Conservation (phyloP, 2,113 vertebrate genomes). For the Circaetus cinerascens region DNA sequence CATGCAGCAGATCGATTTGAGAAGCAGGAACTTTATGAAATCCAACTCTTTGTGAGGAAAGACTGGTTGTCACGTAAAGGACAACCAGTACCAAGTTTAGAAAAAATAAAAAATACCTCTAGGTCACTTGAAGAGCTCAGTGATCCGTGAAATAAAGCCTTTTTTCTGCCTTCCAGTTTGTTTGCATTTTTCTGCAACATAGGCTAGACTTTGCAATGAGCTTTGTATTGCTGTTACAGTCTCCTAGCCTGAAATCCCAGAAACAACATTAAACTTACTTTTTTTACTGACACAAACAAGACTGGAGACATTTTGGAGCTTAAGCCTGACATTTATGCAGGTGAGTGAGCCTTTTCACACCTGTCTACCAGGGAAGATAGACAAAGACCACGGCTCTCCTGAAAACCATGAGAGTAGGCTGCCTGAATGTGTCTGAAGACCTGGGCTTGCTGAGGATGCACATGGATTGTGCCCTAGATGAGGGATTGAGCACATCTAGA, state of each 20-base stretch:
- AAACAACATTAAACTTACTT: not conserved
- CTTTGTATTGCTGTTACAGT: not conserved
- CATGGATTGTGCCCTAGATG: not conserved
- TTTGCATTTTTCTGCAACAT: not conserved
- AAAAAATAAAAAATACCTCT: not conserved
- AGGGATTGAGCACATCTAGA: not conserved
- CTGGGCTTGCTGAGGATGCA: not conserved
- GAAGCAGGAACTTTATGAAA: not conserved
- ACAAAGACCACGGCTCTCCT: not conserved
- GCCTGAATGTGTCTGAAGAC: not conserved
- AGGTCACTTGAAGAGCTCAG: not conserved
- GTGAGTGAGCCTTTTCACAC: not conserved
- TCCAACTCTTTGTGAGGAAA: not conserved
- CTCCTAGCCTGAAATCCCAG: not conserved
- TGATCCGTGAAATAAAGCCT: not conserved
- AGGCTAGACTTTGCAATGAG: not conserved
- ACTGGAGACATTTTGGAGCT: not conserved
- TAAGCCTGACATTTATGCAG: not conserved
- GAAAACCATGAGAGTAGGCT: not conserved
- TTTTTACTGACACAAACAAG: not conserved
- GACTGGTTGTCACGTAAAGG: accelerated
- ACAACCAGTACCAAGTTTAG: not conserved
- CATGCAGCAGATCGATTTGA: not conserved
- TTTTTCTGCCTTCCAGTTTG: not conserved
- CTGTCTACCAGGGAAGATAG: not conserved